These are phyloP conservation scores for Zosterops japonicus DNA, from an alignment of 2,113 vertebrate genomes.

Conservation along the genomic window DNA sequence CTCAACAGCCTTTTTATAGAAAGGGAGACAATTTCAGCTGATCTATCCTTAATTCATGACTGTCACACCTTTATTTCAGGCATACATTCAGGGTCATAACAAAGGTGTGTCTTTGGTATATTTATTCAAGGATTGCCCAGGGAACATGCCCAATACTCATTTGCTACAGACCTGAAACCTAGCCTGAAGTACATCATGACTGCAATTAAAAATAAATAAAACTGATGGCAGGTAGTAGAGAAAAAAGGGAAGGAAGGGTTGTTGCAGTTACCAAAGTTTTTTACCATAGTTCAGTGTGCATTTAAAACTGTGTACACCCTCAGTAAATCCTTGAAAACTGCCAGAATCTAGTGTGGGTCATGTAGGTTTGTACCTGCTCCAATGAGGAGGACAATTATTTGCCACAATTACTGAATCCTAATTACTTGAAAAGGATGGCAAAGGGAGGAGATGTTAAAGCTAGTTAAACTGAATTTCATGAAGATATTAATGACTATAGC, in stretches of 20 bases:
- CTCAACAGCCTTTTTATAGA: not conserved
- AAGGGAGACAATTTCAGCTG: not conserved
- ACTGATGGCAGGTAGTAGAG: not conserved
- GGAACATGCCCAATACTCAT: not conserved
- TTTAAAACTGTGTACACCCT: not conserved
- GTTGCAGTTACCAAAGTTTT: not conserved
- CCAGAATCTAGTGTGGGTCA: not conserved
- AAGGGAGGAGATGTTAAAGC: not conserved
- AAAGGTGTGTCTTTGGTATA: not conserved
- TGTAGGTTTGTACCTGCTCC: not conserved
- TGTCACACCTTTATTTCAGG: not conserved
- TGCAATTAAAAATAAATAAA: conserved; percentile 3
- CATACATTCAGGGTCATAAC: not conserved
- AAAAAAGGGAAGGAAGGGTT: not conserved
- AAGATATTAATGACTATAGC: not conserved
- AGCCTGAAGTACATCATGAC: not conserved
- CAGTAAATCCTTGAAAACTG: not conserved
- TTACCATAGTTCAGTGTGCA: not conserved
- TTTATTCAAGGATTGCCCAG: not conserved
- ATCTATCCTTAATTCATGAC: not conserved
- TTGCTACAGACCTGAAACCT: not conserved
- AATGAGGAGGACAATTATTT: not conserved
- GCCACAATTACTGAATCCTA: not conserved
- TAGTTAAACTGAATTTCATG: not conserved
- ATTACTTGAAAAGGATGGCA: not conserved